Percentiles rank a stretch among this genome's conserved stretches.
These are phyloP conservation scores for Pluvianellus socialis DNA, from an alignment of 2,113 vertebrate species.

Conservation along the genomic window DNA sequence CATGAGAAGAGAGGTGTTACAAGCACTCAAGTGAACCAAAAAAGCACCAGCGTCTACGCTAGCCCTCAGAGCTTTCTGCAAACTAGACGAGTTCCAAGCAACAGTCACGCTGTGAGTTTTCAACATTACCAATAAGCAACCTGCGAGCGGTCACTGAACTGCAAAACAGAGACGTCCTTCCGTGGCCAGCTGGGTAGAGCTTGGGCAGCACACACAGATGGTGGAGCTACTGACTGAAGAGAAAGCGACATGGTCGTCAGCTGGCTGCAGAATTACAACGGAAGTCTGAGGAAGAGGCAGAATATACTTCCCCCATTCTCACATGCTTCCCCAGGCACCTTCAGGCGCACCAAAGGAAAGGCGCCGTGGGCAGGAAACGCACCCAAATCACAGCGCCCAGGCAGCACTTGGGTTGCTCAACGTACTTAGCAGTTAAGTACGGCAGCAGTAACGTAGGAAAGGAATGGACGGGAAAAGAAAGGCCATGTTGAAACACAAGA, in stretches of 20 bases:
- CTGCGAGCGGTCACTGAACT: background rate
- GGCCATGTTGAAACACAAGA: background rate
- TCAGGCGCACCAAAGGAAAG: background rate
- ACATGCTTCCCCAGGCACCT: background rate
- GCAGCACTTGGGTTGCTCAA: background rate
- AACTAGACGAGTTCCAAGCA: background rate
- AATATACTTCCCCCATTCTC: background rate
- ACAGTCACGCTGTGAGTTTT: background rate
- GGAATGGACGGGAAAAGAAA: background rate
- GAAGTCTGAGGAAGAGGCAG: background rate
- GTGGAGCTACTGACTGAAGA: background rate
- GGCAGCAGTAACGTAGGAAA: background rate
- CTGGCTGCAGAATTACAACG: background rate
- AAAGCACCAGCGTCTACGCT: rapidly evolving
- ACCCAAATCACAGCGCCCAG: background rate
- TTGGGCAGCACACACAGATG: background rate
- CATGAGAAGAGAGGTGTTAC: background rate
- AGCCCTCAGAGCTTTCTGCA: background rate
- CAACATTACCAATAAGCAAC: background rate
- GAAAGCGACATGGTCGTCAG: background rate
- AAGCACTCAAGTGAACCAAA: background rate
- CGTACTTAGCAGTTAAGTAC: background rate
- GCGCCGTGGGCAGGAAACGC: rapidly evolving
- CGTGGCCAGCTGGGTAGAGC: background rate
- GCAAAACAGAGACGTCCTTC: background rate